Conservation (phyloP, 2,113 vertebrate genomes). For the Osmerus mordax region DNA sequence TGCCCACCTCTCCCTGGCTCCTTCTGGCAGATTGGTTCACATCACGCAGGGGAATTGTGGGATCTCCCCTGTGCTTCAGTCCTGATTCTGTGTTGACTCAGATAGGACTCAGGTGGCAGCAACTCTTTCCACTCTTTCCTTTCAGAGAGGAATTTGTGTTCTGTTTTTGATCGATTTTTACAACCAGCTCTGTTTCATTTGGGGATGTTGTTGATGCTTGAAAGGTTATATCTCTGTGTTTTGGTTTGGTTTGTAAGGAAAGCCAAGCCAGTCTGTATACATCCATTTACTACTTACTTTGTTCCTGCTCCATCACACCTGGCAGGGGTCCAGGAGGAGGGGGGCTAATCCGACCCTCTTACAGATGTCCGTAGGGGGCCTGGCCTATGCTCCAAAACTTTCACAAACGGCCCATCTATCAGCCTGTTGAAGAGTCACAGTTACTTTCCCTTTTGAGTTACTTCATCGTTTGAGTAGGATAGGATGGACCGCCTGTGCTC, state of each 20-base stretch:
- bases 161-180: slow-evolving; percentile 5
- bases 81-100: no score
- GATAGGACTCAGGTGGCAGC: no score
- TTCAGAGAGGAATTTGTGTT: no score
- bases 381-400: slow-evolving; percentile 22
- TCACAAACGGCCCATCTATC: slow-evolving; percentile 22
- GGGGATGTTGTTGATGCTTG: neutral
- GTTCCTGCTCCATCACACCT: slow-evolving; percentile 64
- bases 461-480: neutral
- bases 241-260: slow-evolving; percentile 63
- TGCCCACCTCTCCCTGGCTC: slow-evolving; percentile 24
- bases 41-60: neutral
- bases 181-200: slow-evolving; percentile 41
- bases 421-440: slow-evolving; percentile 7
- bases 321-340: slow-evolving; percentile 45
- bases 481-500: neutral
- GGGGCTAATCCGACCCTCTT: slow-evolving; percentile 64
- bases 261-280: slow-evolving; percentile 45
- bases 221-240: neutral
- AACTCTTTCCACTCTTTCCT: no score
- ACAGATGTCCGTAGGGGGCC: slow-evolving; percentile 48
- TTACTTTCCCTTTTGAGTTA: no score
- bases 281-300: slow-evolving; percentile 25
- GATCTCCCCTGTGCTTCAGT: neutral
- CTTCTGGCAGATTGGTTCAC: slow-evolving; percentile 29